phyloP scores from a whole-genome alignment of 2,888 invertebrate species.

The Euplexia lucipara region DNA sequence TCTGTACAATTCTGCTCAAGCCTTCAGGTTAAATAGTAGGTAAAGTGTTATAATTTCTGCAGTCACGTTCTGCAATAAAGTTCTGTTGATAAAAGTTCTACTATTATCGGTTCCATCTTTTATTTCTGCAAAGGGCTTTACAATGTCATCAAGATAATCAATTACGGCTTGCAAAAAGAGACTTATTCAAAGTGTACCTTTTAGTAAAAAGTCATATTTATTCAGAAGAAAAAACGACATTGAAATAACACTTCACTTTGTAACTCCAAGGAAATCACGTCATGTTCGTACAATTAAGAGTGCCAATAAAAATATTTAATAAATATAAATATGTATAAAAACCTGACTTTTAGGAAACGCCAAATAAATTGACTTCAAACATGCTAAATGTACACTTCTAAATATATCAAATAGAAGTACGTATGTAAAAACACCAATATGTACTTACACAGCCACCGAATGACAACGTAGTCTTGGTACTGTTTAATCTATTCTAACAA shows the following conservation, averaged over 20 bases:
- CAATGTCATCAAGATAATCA: conserved; percentile 22
- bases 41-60: no score
- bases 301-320: no score
- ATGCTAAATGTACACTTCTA: neutral
- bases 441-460: neutral
- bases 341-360: conserved; percentile 7
- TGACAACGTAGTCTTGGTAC: neutral
- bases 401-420: neutral
- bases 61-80: no score
- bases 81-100: no score
- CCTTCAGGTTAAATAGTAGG: no score
- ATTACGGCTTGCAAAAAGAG: conserved; percentile 23
- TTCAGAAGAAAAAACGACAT: conserved; percentile 38
- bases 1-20: no score
- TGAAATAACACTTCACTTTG: conserved; percentile 34
- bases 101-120: neutral
- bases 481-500: neutral
- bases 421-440: neutral
- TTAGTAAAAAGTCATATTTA: conserved; percentile 31
- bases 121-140: neutral
- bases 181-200: conserved; percentile 37
- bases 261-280: conserved; percentile 42
- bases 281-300: conserved; percentile 22
- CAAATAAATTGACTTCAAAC: neutral
- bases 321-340: no score